phyloP scores from a whole-genome alignment of 2,113 vertebrate genomes.

The Poicephalus meyeri region DNA sequence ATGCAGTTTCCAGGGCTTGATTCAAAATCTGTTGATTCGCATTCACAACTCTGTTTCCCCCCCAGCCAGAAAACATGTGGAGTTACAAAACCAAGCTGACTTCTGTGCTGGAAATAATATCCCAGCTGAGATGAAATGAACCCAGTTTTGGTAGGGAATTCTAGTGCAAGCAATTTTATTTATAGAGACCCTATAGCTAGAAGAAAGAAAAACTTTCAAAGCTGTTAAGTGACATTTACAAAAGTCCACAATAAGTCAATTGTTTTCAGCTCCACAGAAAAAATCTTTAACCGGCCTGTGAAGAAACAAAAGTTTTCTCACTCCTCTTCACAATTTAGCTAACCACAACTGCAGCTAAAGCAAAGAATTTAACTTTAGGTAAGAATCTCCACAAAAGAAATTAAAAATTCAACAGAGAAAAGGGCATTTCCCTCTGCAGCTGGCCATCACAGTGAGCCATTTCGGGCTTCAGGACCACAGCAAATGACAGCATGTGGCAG shows the following conservation, averaged over 20 bases:
- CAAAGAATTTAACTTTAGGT: neutral
- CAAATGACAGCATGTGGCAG: neutral
- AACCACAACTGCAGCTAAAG: neutral
- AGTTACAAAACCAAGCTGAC: neutral
- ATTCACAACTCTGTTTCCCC: neutral
- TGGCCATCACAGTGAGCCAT: neutral
- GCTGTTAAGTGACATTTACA: neutral
- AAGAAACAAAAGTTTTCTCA: slow-evolving; percentile 25
- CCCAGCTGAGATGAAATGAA: neutral
- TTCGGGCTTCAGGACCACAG: neutral
- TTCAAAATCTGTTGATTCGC: neutral
- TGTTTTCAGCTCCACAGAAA: neutral
- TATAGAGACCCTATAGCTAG: neutral
- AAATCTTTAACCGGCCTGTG: neutral
- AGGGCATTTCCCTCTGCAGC: neutral
- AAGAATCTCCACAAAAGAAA: neutral
- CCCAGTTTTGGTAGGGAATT: neutral
- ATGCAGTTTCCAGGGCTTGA: neutral
- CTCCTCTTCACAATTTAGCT: neutral
- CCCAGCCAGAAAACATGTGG: neutral
- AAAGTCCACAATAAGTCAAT: neutral
- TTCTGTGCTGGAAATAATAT: neutral
- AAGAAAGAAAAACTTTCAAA: neutral
- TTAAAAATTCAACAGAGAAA: neutral
- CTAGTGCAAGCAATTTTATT: neutral